Evolutionary conservation across 2,888 invertebrate genomes (phyloP), one percentile per base, ranked within the genome.

Genomic region (Drosophila mimica): DNA sequence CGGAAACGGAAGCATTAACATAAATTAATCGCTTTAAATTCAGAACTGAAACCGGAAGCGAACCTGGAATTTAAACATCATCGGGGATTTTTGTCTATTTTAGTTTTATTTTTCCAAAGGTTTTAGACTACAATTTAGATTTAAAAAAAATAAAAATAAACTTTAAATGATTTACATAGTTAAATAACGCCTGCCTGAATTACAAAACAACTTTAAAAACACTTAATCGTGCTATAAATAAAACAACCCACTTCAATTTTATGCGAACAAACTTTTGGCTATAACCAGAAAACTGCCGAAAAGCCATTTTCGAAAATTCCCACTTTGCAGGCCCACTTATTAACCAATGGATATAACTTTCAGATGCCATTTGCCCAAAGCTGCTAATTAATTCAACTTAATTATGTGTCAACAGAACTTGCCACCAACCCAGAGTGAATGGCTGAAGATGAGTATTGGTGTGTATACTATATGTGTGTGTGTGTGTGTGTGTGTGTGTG

Each of bases 381-480:
- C 79, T 62, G 74, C 38, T 64, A 82, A 78, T 79, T 82, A 82
- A 79, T 79, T 67, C 80, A 82, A 82, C 80, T 76, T 70, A 76
- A 81, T 80, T 80, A 81, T 80, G 76, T 70, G 67, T 60, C 70
- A 75, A 65, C 70, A 73, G 71, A 53, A 59, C 70, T 71, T 68
- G 68, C 62, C 63, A 25, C 25, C 25, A 25, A 25, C 25, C 25
- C 25, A 25, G 25, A 25, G 25, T 25, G 25, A 25, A 25, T 25
- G 25, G 25, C 25, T 25, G 25, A 25, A 25, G 25, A 25, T 25
- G 25, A 25, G 25, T 25, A 25, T 2, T 25, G 2, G 25, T 25
- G 25, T 25, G 25, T 1, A 25, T 2, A 25, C 25, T 25, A 2
- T 25, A 3, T 2, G 25, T 25, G 0, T 25, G 17, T 38, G 17